Evolutionary conservation across 2,797 vertebrate species (phyloP), one percentile per base, ranked within the genome.

Genomic region (Lates japonicus): DNA sequence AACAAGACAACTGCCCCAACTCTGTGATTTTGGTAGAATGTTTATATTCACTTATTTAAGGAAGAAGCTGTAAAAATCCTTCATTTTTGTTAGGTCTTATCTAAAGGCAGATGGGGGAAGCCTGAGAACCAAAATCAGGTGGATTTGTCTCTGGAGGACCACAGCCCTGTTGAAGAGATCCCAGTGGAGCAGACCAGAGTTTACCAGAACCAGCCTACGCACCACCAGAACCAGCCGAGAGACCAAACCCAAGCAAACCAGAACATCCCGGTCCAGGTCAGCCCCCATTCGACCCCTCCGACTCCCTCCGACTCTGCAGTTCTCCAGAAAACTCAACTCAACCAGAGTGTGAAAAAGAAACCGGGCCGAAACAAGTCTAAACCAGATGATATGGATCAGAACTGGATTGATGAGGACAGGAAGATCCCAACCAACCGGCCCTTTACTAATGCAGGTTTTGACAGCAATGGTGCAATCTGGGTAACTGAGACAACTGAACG

Each of bases 131-230:
- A 68, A 65, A 91, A 91, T 63, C 78, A 74, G 49, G 6, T 90
- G 60, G 87, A 90, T 54, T 13, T 86, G n/a, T 29, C 48, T 29
- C 48, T 74, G 20, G 92, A 92, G 37, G 88, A 92, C 65, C 86
- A 94, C 70, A 93, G 90, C 67, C 92, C 92, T 2, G 88, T 91
- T 29, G 93, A 94, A 82, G 92, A 93, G 79, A 65, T 90, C 74
- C 91, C 91, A 13, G 64, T 64, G 14, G 94, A 94, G 71, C 93
- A 94, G 86, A 95, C 93, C 76, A 87, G 78, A 80, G 92, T 94
- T 76, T 94, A 94, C 85, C 93, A 95, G 84, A 91, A 92, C 78
- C 90, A 89, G 0, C 90, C 90, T 7, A 52, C 73, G 3, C 65
- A 68, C 2, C n/a, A 63, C 0, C 55, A 83, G 66, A 54, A 77